Base-by-base conservation (phyloP, 2,888 invertebrate species). In the Drosophila ezoana region DNA sequence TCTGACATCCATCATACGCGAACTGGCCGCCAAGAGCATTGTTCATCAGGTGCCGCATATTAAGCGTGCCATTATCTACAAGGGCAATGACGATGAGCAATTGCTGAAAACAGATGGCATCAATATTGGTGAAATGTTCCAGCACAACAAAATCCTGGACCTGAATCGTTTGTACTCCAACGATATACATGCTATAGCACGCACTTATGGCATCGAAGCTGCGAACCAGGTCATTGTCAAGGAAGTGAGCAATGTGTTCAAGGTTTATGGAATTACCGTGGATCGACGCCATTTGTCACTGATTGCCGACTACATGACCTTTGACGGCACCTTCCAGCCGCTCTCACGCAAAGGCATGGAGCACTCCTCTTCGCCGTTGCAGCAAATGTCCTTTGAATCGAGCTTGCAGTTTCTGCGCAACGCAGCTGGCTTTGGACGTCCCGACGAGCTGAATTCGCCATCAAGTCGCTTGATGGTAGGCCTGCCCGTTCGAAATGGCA, bases 311-410 rank as follows among this genome's bases (percentile, higher is more conserved):
- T 99, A 99, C 91, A 99, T 99, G 99, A 99, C 99, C 0, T 98
- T 95, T 83, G 96, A 97, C 87, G 99, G 99, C 0, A 93, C 94
- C 1, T 98, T 97, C 90, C 95, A 96, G 87, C 97, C 99, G 0
- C 95, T 99, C 92, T 99, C 97, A 91, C 94, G 99, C 23, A 95
- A 94, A 82, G 98, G 98, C 9, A 97, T 99, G 95, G 96, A 96
- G 81, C 94, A 95, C 51, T 96, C 96, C n/a, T 94, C 97, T 0
- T 99, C 99, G 0, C 98, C 99, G 0, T 92, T 99, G 16, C 99
- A 99, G 91, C 98, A 99, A 93, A 99, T 99, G 97, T 98, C 97
- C 1, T 99, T 99, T 90, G 99, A 99, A 91, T 97, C 98, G 1
- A 96, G 98, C 3, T 93, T 98, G 69, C 94, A 94, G 76, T 99